Conservation (phyloP, 2,113 vertebrate species). For the Lycocorax pyrrhopterus region DNA sequence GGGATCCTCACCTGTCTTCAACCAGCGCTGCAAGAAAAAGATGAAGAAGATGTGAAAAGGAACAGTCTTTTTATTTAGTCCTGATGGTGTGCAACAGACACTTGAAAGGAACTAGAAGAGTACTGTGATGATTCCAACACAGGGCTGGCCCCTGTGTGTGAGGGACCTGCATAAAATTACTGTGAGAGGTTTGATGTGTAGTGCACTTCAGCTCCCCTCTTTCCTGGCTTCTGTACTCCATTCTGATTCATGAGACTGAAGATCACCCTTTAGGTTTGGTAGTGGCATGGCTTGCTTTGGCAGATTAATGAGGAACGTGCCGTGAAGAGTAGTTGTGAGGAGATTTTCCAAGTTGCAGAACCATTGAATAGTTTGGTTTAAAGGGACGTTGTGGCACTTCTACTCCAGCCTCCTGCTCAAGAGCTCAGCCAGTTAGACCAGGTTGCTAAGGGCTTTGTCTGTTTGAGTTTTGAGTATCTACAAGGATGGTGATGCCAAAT, state of each 20-base stretch:
- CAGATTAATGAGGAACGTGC: background rate
- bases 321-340: background rate
- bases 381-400: background rate
- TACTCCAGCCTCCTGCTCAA: background rate
- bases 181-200: background rate
- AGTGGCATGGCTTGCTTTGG: background rate
- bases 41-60: conserved; percentile 86
- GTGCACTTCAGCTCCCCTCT: background rate
- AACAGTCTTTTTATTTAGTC: background rate
- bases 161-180: background rate
- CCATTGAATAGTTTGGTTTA: background rate
- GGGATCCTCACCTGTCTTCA: conserved; percentile 91
- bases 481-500: background rate
- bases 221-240: background rate
- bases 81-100: background rate
- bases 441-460: background rate
- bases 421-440: background rate
- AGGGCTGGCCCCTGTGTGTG: background rate
- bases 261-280: background rate
- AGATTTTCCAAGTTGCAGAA: background rate
- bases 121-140: background rate
- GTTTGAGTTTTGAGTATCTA: background rate
- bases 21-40: conserved; percentile 91
- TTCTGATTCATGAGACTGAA: background rate
- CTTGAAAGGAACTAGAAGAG: background rate